phyloP scores from a whole-genome alignment of 1,140 invertebrate genomes.

The Hormaphis cornu region DNA sequence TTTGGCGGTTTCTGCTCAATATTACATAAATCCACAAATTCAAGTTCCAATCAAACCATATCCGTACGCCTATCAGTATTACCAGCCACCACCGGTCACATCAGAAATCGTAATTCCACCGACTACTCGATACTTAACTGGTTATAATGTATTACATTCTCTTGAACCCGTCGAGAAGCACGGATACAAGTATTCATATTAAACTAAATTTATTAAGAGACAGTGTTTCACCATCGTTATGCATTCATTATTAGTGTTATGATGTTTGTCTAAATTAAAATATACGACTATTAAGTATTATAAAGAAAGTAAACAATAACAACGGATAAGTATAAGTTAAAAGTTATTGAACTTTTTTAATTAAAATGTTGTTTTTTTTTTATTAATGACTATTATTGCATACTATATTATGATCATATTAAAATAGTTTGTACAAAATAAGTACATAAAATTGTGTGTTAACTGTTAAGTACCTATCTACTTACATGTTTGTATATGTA shows the following conservation, averaged over 20 bases:
- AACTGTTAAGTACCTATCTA: too few species aligned
- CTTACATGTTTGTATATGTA: too few species aligned
- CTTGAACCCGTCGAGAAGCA: conserved; percentile 45
- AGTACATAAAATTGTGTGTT: too few species aligned
- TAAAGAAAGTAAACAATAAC: too few species aligned
- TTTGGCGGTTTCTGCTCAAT: background rate
- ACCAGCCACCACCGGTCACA: background rate
- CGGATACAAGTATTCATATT: conserved; percentile 42
- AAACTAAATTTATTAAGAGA: background rate
- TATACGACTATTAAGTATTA: too few species aligned
- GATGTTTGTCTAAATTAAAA: background rate
- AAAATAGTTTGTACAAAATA: too few species aligned
- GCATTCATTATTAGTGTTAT: too few species aligned
- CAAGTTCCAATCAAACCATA: background rate
- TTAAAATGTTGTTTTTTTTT: too few species aligned
- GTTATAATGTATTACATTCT: conserved; percentile 42
- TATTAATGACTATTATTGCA: too few species aligned
- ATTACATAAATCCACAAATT: background rate
- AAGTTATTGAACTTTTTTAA: too few species aligned
- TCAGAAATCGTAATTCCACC: conserved; percentile 35
- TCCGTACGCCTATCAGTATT: conserved; percentile 17
- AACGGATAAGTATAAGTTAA: too few species aligned
- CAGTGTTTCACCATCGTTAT: background rate
- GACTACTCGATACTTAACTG: conserved; percentile 40
- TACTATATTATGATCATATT: too few species aligned